A percentile compares a stretch with the other conserved stretches of the same genome.
Conservation (phyloP, 2,888 invertebrate genomes). For the Drosophila affinis region DNA sequence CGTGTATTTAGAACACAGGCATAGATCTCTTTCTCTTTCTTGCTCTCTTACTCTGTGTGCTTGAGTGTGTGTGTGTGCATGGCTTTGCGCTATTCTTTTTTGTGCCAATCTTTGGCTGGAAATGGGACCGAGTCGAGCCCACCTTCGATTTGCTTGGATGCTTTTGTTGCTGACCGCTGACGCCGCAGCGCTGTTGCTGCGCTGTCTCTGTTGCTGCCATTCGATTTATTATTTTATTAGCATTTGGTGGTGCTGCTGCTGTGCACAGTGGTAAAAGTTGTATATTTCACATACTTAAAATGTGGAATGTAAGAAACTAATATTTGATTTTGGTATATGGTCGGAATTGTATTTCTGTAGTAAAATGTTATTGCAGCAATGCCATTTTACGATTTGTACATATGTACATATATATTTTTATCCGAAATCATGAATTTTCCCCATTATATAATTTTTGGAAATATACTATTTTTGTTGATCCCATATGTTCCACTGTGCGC, state of each 20-base stretch:
- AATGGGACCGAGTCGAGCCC: slow-evolving; percentile 11
- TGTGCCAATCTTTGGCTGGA: slow-evolving; percentile 45
- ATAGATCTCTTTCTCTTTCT: slow-evolving; percentile 40
- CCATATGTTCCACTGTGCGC: slow-evolving; percentile 43
- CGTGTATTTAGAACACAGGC: slow-evolving; percentile 68
- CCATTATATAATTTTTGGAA: not conserved
- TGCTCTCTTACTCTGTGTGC: slow-evolving; percentile 11
- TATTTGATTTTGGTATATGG: slow-evolving; percentile 5
- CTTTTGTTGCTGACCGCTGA: slow-evolving; percentile 57
- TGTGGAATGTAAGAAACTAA: not conserved
- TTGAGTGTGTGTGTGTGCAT: slow-evolving; percentile 22
- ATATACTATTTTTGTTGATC: not conserved
- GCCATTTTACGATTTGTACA: not conserved
- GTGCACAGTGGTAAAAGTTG: slow-evolving; percentile 55
- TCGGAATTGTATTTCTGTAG: not conserved
- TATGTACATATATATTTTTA: no score
- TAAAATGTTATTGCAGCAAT: not conserved
- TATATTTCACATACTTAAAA: not conserved
- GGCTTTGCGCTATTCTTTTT: slow-evolving; percentile 56
- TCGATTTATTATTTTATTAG: slow-evolving; percentile 76
- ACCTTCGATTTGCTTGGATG: slow-evolving; percentile 72
- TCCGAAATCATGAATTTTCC: not conserved
- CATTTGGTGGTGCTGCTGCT: slow-evolving; percentile 54
- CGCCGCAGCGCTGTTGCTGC: slow-evolving; percentile 21
- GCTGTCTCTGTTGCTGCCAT: slow-evolving; percentile 46